Evolutionary conservation across 2,888 invertebrate genomes (phyloP).

Genomic region (Mystacides longicornis): DNA sequence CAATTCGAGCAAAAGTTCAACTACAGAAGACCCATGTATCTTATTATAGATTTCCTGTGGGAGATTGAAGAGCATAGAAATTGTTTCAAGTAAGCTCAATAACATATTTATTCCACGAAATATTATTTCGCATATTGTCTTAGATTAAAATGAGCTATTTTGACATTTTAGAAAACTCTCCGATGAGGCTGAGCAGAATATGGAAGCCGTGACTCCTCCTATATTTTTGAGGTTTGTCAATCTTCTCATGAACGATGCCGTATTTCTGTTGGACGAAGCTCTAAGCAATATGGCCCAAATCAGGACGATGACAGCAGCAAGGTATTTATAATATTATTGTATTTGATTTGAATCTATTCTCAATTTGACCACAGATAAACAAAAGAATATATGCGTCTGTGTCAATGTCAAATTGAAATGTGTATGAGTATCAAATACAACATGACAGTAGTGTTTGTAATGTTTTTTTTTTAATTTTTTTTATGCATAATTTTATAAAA

Average conservation of each 20-base stretch:
- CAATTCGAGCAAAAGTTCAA: conserved; percentile 97
- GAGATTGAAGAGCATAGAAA: conserved; percentile 67
- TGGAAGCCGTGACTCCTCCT: conserved; percentile 86
- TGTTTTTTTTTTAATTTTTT: too few species aligned
- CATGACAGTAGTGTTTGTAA: too few species aligned
- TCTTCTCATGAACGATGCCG: conserved; percentile 94
- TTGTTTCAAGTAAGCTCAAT: conserved; percentile 60
- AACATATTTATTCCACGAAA: background rate
- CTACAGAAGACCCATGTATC: conserved; percentile 92
- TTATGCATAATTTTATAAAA: background rate
- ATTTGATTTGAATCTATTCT: background rate
- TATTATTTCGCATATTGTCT: too few species aligned
- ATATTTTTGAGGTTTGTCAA: conserved; percentile 92
- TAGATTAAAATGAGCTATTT: background rate
- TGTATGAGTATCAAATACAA: too few species aligned
- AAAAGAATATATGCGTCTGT: too few species aligned
- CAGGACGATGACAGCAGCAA: conserved; percentile 69
- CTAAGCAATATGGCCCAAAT: conserved; percentile 83
- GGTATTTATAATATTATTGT: conserved; percentile 38
- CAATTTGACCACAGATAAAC: too few species aligned
- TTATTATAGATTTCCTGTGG: conserved; percentile 89
- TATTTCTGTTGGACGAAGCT: conserved; percentile 89
- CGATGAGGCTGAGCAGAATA: conserved; percentile 71
- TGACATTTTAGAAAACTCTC: conserved; percentile 57
- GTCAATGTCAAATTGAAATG: too few species aligned